Conservation (phyloP, 2,888 invertebrate species). For the Adelphocoris suturalis region DNA sequence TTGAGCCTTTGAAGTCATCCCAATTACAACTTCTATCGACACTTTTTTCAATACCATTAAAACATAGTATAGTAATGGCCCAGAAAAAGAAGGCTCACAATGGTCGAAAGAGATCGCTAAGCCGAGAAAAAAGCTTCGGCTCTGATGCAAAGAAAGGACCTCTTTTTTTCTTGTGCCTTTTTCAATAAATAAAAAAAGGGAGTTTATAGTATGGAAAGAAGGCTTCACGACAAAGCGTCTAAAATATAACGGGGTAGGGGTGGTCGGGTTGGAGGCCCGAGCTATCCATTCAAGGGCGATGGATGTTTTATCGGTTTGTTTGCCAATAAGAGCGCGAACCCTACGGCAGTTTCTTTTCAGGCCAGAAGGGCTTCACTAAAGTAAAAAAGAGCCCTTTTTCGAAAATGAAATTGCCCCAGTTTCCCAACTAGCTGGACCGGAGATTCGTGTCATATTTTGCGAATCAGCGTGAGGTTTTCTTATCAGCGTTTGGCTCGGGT, state of each 20-base stretch:
- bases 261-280: neutral
- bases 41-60: slow-evolving; percentile 48
- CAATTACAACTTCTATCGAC: neutral
- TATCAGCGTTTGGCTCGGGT: neutral
- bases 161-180: neutral
- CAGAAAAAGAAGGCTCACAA: neutral
- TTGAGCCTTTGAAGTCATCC: neutral
- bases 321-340: slow-evolving; percentile 30
- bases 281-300: slow-evolving; percentile 51
- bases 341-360: slow-evolving; percentile 24
- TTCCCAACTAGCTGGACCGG: neutral
- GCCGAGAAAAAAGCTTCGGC: slow-evolving; percentile 14
- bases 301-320: slow-evolving; percentile 60
- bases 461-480: neutral
- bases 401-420: slow-evolving; percentile 20
- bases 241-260: slow-evolving; percentile 50
- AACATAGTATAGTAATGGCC: slow-evolving; percentile 36
- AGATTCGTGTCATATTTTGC: neutral
- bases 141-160: neutral
- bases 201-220: slow-evolving; percentile 42
- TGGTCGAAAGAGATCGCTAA: slow-evolving; percentile 32
- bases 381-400: slow-evolving; percentile 16
- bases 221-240: slow-evolving; percentile 36
- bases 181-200: slow-evolving; percentile 18
- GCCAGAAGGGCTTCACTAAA: neutral